Percentiles rank a stretch among this genome's conserved stretches.
Conservation (phyloP, 2,888 invertebrate genomes). For the Drosophila quasianomalipes region DNA sequence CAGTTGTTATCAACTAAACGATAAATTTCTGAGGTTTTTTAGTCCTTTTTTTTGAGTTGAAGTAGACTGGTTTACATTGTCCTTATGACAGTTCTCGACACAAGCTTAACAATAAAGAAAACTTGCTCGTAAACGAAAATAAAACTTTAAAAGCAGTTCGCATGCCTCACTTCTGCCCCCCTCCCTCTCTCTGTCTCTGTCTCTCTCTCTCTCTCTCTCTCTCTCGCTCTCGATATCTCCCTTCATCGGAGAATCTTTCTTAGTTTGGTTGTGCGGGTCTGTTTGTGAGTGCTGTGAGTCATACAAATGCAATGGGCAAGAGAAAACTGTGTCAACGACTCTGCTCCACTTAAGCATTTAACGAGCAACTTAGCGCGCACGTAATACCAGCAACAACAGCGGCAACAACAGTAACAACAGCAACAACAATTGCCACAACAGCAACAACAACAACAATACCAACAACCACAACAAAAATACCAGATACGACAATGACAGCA, state of each 20-base stretch:
- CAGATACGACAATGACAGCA: constrained; percentile 50
- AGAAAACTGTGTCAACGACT: constrained; percentile 80
- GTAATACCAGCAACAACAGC: constrained; percentile 52
- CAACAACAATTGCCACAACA: constrained; percentile 27
- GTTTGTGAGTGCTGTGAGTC: constrained; percentile 61
- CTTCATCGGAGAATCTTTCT: not conserved
- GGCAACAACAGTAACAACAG: constrained; percentile 21
- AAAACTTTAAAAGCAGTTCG: constrained; percentile 61
- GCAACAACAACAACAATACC: constrained; percentile 16
- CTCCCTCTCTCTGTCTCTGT: not conserved
- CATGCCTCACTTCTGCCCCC: constrained; percentile 1
- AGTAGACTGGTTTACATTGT: constrained; percentile 40
- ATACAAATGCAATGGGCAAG: constrained; percentile 57
- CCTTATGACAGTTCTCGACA: constrained; percentile 53
- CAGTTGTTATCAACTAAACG: constrained; percentile 36
- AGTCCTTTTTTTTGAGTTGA: constrained; percentile 14
- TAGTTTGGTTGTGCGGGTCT: constrained; percentile 17
- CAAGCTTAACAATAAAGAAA: constrained; percentile 54
- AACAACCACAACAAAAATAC: constrained; percentile 6
- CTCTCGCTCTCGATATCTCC: not conserved
- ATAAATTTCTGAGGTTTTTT: constrained; percentile 33
- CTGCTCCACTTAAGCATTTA: constrained; percentile 81
- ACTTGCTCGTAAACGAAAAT: constrained; percentile 57
- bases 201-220: not conserved
- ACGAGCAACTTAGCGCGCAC: constrained; percentile 71